Evolutionary conservation across 2,797 vertebrate species (phyloP), one percentile per base, ranked within the genome.

Genomic region (Oreortyx pictus): DNA sequence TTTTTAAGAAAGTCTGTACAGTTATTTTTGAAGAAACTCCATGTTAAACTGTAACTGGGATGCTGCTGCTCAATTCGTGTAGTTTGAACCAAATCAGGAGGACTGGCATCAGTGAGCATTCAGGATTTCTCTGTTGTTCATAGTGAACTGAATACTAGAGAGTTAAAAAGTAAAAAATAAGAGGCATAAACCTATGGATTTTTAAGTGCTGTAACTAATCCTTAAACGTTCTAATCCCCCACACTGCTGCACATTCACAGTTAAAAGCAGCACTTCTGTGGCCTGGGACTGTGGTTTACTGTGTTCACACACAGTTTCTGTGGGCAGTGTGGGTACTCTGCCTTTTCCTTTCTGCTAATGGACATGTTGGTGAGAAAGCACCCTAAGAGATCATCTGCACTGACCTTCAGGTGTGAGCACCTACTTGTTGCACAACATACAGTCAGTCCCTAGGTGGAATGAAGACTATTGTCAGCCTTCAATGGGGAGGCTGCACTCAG

Each of bases 61-160:
- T 50, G 2, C 1, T 70, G 46, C 39, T 70, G 39, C 33, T 92
- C 13, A 31, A 2, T 46, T 82, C 0, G 0, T 0, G 0, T 31
- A 66, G 44, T 52, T 86, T 24, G 46, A 85, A 85, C 8, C 3
- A 59, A 46, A 56, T 35, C 22, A 29, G n/a, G 35, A 44, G n/a
- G n/a, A 41, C 20, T 19, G 78, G 41, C 22, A 18, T 76, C 65
- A 52, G 16, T 12, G 49, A 76, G 43, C 25, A 3, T 19, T 47
- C 65, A 9, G 18, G 24, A 14, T 31, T 64, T 64, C 39, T 43
- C 18, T 43, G 27, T 43, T 31, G 61, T 22, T 64, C 19, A 31
- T 31, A 64, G 8, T 43, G 13, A 64, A 43, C 39, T 41, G 31
- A 43, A 43, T 43, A 64, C 18, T 31, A 31, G 27, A 31, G 27